A percentile compares a stretch with the other conserved stretches of the same genome.
Conservation (phyloP, 2,113 vertebrate species). For the Antechinus flavipes region DNA sequence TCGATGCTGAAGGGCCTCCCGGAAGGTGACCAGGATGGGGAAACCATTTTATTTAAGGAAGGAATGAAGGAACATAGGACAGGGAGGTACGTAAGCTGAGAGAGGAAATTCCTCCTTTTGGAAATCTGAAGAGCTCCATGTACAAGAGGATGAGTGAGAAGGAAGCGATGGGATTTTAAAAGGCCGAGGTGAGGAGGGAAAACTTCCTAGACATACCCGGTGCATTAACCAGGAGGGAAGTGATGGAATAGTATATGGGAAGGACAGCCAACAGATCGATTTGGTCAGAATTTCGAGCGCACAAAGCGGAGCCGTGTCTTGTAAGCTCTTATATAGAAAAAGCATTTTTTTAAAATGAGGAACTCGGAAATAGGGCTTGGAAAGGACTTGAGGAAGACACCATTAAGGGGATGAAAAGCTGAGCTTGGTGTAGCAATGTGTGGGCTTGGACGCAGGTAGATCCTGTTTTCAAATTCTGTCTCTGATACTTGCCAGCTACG, state of each 20-base stretch:
- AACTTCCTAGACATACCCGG: neutral
- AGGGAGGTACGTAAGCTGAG: neutral
- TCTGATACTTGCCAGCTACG: neutral
- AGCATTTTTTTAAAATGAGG: neutral
- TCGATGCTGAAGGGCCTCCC: no score
- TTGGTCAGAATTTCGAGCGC: neutral
- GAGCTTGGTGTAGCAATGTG: fast-evolving
- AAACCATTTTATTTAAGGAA: neutral
- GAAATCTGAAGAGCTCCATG: neutral
- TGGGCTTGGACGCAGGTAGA: neutral
- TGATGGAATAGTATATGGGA: neutral
- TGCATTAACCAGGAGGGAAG: neutral
- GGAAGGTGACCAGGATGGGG: neutral
- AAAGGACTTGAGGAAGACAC: neutral
- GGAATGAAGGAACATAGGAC: neutral
- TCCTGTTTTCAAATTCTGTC: neutral
- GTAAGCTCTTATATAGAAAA: no score
- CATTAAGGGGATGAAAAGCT: neutral
- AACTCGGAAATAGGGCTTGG: neutral
- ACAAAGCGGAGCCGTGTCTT: neutral
- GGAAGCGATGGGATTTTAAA: neutral
- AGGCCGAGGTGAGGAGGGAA: neutral
- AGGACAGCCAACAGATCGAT: neutral
- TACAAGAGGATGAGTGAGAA: neutral
- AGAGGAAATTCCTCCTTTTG: neutral